Percentiles rank a stretch among this genome's conserved stretches.
phyloP scores from a whole-genome alignment of 1,140 invertebrate species.

The Rhynchophorus ferrugineus region DNA sequence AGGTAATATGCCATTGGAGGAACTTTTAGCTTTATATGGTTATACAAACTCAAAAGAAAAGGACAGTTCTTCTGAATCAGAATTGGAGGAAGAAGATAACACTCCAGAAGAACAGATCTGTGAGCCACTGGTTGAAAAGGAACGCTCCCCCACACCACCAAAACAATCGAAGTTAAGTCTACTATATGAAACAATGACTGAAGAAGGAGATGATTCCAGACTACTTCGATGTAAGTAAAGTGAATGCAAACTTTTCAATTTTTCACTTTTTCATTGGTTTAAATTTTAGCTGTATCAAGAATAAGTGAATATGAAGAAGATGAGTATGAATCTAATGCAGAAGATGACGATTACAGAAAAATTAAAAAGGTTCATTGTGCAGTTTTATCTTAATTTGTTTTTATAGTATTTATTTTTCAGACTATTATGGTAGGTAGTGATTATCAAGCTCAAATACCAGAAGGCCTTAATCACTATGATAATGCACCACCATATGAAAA shows the following conservation, averaged over 20 bases:
- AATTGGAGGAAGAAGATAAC: slow-evolving; percentile 30
- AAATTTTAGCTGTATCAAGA: slow-evolving; percentile 46
- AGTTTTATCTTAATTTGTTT: not conserved
- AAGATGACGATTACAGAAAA: slow-evolving; percentile 70
- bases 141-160: slow-evolving; percentile 30
- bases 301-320: slow-evolving; percentile 67
- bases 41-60: slow-evolving; percentile 47
- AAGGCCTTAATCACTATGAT: slow-evolving; percentile 84
- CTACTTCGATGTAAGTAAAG: slow-evolving; percentile 37
- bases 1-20: slow-evolving; percentile 90
- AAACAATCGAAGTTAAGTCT: slow-evolving; percentile 33
- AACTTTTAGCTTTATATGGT: slow-evolving; percentile 82
- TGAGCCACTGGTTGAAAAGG: slow-evolving; percentile 25
- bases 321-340: slow-evolving; percentile 66
- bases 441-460: slow-evolving; percentile 89
- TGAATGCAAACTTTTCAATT: not conserved
- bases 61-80: slow-evolving; percentile 36
- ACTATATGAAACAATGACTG: slow-evolving; percentile 36
- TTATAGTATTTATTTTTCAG: slow-evolving; percentile 37
- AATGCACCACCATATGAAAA: slow-evolving; percentile 92
- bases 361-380: slow-evolving; percentile 29
- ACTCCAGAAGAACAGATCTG: slow-evolving; percentile 15
- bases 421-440: slow-evolving; percentile 94
- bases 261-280: slow-evolving; percentile 45
- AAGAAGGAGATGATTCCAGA: slow-evolving; percentile 36